These are phyloP conservation scores for Phalacrocorax pelagicus DNA, from an alignment of 2,113 vertebrate genomes.

Conservation along the genomic window DNA sequence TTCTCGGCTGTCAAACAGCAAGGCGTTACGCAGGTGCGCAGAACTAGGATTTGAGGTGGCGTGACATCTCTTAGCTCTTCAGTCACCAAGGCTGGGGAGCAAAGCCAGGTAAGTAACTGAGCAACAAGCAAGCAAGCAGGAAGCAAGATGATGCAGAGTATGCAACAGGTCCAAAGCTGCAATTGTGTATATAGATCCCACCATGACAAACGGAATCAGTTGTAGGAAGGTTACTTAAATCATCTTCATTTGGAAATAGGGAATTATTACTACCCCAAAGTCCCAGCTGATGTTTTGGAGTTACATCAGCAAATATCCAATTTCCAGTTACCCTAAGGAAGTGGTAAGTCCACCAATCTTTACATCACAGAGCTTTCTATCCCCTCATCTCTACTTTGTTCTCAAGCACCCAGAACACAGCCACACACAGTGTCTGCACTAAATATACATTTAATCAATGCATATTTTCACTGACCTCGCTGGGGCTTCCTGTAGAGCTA, in stretches of 20 bases:
- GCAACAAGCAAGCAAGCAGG: background rate
- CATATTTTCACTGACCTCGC: background rate
- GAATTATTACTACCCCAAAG: background rate
- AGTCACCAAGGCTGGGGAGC: background rate
- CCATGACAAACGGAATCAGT: background rate
- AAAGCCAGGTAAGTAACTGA: background rate
- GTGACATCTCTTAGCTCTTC: background rate
- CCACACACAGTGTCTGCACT: background rate
- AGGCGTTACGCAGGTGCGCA: background rate
- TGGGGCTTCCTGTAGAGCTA: background rate
- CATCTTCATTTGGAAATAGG: background rate
- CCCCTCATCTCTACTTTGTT: background rate
- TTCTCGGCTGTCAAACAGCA: background rate
- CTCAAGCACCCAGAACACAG: background rate
- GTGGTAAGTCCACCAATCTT: too few species aligned
- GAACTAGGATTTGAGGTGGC: background rate
- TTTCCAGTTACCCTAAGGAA: background rate
- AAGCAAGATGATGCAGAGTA: background rate
- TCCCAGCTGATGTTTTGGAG: background rate
- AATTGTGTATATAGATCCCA: fast-evolving
- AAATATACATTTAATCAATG: background rate
- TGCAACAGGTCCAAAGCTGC: background rate
- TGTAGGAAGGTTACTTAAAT: background rate
- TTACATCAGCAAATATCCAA: too few species aligned
- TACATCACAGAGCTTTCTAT: background rate